A percentile compares a stretch with the other conserved stretches of the same genome.
phyloP scores from a whole-genome alignment of 2,888 invertebrate genomes.

The Watsonalla cultraria region DNA sequence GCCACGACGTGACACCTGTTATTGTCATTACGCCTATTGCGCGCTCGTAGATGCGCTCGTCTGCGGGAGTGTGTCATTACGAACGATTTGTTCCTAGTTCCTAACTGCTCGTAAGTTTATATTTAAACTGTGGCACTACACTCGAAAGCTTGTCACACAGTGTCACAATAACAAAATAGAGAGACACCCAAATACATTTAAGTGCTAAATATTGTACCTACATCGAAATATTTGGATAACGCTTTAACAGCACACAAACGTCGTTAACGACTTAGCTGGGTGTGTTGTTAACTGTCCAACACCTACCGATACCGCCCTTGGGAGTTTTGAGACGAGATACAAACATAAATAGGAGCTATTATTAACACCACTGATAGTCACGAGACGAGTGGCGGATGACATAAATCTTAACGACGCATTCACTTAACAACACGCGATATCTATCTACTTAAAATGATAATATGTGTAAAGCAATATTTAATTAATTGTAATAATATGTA shows the following conservation, averaged over 20 bases:
- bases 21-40: too few species aligned
- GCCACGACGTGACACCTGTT: too few species aligned
- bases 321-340: constrained; percentile 13
- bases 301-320: constrained; percentile 15
- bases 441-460: constrained; percentile 13
- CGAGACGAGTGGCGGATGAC: constrained; percentile 37
- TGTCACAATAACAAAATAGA: constrained; percentile 28
- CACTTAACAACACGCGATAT: constrained; percentile 28
- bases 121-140: background rate
- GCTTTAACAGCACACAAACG: constrained; percentile 25
- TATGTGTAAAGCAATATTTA: background rate
- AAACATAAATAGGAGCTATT: constrained; percentile 40
- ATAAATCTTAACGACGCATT: constrained; percentile 44
- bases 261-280: constrained; percentile 28
- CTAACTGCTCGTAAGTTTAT: too few species aligned
- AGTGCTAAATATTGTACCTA: constrained; percentile 21
- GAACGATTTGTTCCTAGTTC: too few species aligned
- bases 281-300: constrained; percentile 19
- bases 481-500: constrained; percentile 1
- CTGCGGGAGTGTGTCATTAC: too few species aligned
- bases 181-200: constrained; percentile 25
- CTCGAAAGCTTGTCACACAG: constrained; percentile 8
- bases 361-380: constrained; percentile 36
- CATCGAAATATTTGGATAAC: constrained; percentile 29
- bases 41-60: too few species aligned